Evolutionary conservation across 1,140 invertebrate genomes (phyloP), one percentile per base, ranked within the genome.

Genomic region (Wasmannia auropunctata): DNA sequence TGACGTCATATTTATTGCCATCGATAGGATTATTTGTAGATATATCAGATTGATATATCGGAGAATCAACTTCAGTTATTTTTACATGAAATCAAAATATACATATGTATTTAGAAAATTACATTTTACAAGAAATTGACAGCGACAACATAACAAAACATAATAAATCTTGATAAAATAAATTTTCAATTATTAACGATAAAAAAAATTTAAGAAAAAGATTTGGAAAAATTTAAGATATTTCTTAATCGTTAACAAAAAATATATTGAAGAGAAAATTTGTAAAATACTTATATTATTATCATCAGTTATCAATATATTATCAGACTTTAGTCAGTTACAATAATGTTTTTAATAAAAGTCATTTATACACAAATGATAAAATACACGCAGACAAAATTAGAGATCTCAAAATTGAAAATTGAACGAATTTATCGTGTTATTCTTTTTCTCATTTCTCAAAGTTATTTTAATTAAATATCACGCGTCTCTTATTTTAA

Each of bases 1-100:
- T 69, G 49, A 80, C 37, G 37, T 81, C 49, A 81, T 54, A 22
- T n/a, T 8, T 54, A 54, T 54, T 62, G 69, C 10, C n/a, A 58
- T 3, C 40, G n/a, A 79, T 46, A 34, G 4, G 65, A 70, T 70
- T 65, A 70, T 58, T 22, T n/a, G n/a, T n/a, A n/a, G 51, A 16
- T 28, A 28, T 5, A 31, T 19, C 37, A 22, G n/a, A n/a, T 19
- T 77, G 37, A 25, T 54, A 16, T 25, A 16, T 80, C 34, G 10
- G 4, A n/a, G 10, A 25, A 25, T 25, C n/a, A 46, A 4, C 16
- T 3, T 46, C 14, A 8, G 16, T 51, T 3, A 37, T 25, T 1
- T 25, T 37, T 63, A 6, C 11, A 4, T 49, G 2, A 25, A 67
- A 49, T 5, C 28, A 25, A 54, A 10, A n/a, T n/a, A n/a, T n/a